A percentile compares a stretch with the other conserved stretches of the same genome.
These are phyloP conservation scores for Polydrusus cervinus DNA, from an alignment of 2,888 invertebrate genomes.

Conservation along the genomic window DNA sequence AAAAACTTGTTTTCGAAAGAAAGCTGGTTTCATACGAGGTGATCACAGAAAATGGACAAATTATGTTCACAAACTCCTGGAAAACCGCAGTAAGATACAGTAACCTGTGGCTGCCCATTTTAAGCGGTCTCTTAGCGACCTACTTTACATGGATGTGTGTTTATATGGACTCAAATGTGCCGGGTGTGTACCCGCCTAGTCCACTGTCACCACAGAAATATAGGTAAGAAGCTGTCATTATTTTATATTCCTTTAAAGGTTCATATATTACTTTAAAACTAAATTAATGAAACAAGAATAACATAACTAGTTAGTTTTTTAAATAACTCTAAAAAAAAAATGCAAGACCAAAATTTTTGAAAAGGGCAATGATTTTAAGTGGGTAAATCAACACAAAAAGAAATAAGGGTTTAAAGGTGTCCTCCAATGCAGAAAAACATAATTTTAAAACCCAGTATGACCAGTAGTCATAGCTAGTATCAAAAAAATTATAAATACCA, in stretches of 20 bases:
- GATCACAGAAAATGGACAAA: slow-evolving; percentile 65
- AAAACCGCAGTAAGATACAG: slow-evolving; percentile 65
- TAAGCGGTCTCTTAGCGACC: slow-evolving; percentile 73
- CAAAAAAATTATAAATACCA: too few relatives aligned
- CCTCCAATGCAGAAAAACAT: too few relatives aligned
- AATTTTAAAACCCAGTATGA: too few relatives aligned
- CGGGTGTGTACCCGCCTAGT: slow-evolving; percentile 76
- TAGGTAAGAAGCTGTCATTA: slow-evolving; percentile 65
- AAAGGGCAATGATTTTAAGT: too few relatives aligned
- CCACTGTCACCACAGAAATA: slow-evolving; percentile 74
- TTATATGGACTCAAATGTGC: slow-evolving; percentile 77
- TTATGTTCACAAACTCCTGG: slow-evolving; percentile 67
- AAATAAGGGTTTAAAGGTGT: too few relatives aligned
- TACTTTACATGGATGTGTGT: slow-evolving; percentile 76
- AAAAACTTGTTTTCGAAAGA: slow-evolving; percentile 62
- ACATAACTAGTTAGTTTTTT: too few relatives aligned
- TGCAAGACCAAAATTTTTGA: too few relatives aligned
- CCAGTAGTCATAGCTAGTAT: too few relatives aligned
- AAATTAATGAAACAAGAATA: too few relatives aligned
- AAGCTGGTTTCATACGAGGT: slow-evolving; percentile 64
- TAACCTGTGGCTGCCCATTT: slow-evolving; percentile 66
- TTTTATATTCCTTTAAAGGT: too few relatives aligned
- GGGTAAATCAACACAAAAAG: too few relatives aligned
- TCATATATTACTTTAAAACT: not conserved
- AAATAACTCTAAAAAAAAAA: too few relatives aligned